phyloP scores from a whole-genome alignment of 1,140 invertebrate genomes.

The Drosophila erecta region DNA sequence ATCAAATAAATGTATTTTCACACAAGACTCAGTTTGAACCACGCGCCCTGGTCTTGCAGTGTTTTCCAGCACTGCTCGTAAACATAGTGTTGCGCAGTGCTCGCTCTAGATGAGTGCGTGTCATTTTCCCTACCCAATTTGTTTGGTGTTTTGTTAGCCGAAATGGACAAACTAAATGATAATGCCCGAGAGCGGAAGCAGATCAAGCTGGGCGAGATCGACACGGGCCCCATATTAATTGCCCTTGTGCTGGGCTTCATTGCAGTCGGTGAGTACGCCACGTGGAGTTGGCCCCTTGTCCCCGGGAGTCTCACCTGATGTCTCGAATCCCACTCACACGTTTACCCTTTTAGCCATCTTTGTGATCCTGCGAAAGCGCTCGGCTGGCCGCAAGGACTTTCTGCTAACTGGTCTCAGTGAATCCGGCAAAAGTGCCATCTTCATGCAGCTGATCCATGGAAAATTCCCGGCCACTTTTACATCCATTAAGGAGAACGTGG shows the following conservation, averaged over 20 bases:
- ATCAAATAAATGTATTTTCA: conserved; percentile 39
- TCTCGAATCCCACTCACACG: neutral
- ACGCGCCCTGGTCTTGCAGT: neutral
- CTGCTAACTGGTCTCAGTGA: conserved; percentile 93
- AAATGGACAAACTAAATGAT: conserved; percentile 72
- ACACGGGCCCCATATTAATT: conserved; percentile 85
- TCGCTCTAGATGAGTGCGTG: conserved; percentile 35
- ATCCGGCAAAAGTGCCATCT: conserved; percentile 94
- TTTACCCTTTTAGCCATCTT: conserved; percentile 70
- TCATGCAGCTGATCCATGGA: conserved; percentile 89
- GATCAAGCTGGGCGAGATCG: conserved; percentile 78
- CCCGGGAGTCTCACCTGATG: conserved; percentile 13
- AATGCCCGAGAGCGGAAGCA: conserved; percentile 47
- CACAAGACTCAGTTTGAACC: conserved; percentile 14
- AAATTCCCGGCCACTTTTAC: conserved; percentile 92
- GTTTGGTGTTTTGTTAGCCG: conserved; percentile 22
- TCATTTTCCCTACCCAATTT: conserved; percentile 42
- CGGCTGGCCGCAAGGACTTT: conserved; percentile 84
- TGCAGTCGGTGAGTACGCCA: conserved; percentile 85
- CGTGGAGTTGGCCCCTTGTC: conserved; percentile 30
- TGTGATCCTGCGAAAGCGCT: conserved; percentile 77
- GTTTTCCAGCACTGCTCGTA: neutral
- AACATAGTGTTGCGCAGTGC: conserved; percentile 12
- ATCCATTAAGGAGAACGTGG: conserved; percentile 93
- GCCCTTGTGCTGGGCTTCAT: conserved; percentile 86